Percentiles rank a stretch among this genome's conserved stretches.
Evolutionary conservation across 2,113 vertebrate species (phyloP).

Genomic region (Prunella himalayana): DNA sequence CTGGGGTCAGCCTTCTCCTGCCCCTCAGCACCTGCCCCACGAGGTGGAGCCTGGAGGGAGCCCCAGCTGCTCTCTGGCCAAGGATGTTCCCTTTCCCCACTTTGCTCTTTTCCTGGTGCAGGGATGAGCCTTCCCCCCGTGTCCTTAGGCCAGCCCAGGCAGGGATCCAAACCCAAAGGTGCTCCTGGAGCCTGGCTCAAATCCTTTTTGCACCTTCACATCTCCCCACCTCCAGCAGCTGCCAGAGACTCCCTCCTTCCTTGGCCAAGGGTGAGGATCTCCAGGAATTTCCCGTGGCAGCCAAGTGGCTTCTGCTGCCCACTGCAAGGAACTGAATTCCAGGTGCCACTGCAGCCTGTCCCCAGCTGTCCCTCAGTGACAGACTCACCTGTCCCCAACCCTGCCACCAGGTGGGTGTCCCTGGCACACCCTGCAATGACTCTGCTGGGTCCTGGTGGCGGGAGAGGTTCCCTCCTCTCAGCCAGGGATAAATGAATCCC

Average conservation of each 20-base stretch:
- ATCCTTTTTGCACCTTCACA: not conserved
- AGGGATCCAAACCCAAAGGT: not conserved
- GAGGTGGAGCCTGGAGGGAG: too few species aligned
- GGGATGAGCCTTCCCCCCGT: not conserved
- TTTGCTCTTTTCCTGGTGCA: not conserved
- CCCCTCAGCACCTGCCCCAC: not conserved
- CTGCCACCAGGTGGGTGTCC: not conserved
- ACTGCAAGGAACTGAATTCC: not conserved
- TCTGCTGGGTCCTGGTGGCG: not conserved
- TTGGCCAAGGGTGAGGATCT: not conserved
- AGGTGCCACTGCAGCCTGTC: not conserved
- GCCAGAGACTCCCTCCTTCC: not conserved
- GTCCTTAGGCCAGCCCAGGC: not conserved
- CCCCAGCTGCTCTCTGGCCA: not conserved
- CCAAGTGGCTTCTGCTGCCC: not conserved
- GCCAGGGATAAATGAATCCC: not conserved
- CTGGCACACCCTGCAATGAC: not conserved
- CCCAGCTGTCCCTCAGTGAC: not conserved
- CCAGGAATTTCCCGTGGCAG: rapidly evolving
- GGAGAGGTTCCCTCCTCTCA: not conserved
- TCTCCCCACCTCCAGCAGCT: not conserved
- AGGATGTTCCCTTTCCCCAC: not conserved
- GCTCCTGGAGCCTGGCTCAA: not conserved
- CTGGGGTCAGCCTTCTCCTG: not conserved
- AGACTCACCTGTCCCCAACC: not conserved